Evolutionary conservation across 30 jellyfish, hydroid and myxozoan species (phyloP), one percentile per base, ranked within the genome.

Genomic region (Aurelia sp.): DNA sequence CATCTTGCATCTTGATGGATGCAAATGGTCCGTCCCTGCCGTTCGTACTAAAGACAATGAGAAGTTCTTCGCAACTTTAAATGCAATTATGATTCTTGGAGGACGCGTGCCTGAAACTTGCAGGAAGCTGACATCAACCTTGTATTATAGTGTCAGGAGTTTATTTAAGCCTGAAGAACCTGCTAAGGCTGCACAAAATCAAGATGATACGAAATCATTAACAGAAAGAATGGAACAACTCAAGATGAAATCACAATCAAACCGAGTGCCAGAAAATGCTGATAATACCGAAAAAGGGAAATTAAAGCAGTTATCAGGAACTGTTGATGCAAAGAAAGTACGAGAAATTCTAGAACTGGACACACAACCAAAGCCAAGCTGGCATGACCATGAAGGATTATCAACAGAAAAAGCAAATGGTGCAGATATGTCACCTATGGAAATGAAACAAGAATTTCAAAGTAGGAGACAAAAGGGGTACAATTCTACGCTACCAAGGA

Each of bases 91-190:
- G 97, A 94, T 94, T 1, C 82, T 94, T 8, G 83, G 92, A 21
- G 96, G 94, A 64, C 90, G 97, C 21, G 90, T 94, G 9, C 99
- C 99, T 4, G 99, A 94, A 8, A 80, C 78, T 40, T 94, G 99
- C 66, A 85, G 97, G 13, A 59, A 71, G 68, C 91, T 94, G 17
- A 89, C 89, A 61, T 58, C 77, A 22, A 74, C 97, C 17, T 79
- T 92, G 74, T 91, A 87, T 22, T 77, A 69, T 52, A 59, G 85
- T 68, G 82, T 83, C 19, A 47, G 48, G 41, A 71, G 60, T 19
- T 52, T 92, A 52, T 92, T 92, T 57, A 17, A 57, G 33, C 84
- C 71, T 5, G 86, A 82, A 24, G 87, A 51, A 6, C 62, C 88
- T 3, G 67, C 77, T 18, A 38, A 31, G 51, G 76, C 35, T 0